These are phyloP conservation scores for Pandemis heparana DNA, from an alignment of 2,888 invertebrate species.

Conservation along the genomic window DNA sequence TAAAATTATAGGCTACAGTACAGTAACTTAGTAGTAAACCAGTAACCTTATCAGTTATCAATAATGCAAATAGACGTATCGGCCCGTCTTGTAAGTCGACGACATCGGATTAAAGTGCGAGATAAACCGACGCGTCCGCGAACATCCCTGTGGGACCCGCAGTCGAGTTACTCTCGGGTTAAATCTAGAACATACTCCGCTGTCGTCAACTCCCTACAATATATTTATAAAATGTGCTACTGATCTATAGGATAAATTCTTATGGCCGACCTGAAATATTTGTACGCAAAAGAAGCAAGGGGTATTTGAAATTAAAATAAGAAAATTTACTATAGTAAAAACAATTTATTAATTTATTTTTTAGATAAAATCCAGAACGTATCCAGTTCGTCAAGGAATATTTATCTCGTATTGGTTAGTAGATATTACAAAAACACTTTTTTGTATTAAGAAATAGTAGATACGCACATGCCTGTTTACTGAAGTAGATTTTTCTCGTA, in stretches of 20 bases:
- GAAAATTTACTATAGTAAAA: not conserved
- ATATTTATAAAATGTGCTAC: not conserved
- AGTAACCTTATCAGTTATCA: constrained; percentile 8
- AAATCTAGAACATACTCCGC: constrained; percentile 20
- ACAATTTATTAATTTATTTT: not conserved
- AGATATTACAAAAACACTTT: no score
- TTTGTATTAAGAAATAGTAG: no score
- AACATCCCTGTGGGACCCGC: constrained; percentile 1
- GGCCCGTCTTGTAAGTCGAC: constrained; percentile 3
- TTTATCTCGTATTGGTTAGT: no score
- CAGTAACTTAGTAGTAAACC: not conserved
- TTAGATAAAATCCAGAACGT: no score
- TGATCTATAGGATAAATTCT: not conserved
- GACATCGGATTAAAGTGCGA: constrained; percentile 13
- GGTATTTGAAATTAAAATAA: no score
- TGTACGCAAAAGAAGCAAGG: no score
- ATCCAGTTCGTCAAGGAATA: no score
- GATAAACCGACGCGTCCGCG: constrained; percentile 5
- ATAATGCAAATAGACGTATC: constrained; percentile 21
- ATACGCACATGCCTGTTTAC: no score
- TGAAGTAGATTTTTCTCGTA: no score
- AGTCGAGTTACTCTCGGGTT: not conserved
- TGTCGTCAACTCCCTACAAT: not conserved
- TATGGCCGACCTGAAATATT: no score
- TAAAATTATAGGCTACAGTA: no score